These are phyloP conservation scores for Acanthococcus lagerstroemiae DNA, from an alignment of 2,888 invertebrate genomes.

Conservation along the genomic window DNA sequence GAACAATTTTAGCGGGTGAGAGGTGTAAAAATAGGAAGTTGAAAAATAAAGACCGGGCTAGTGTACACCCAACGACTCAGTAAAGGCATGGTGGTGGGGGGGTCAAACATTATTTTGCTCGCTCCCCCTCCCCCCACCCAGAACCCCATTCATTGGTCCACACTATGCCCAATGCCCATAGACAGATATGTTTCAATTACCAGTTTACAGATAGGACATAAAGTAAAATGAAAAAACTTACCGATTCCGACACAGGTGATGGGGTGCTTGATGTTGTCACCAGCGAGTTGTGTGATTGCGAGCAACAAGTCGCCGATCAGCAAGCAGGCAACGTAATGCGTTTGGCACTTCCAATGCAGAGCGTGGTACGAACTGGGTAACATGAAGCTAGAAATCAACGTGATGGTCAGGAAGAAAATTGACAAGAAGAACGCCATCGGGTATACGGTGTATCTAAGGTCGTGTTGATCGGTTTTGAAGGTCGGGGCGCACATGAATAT, in stretches of 20 bases:
- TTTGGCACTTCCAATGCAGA: constrained; percentile 80
- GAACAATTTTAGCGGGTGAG: too few relatives aligned
- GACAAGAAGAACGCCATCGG: constrained; percentile 69
- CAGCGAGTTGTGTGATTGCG: constrained; percentile 64
- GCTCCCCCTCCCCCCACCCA: too few relatives aligned
- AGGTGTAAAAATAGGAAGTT: too few relatives aligned
- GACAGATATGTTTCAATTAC: too few relatives aligned
- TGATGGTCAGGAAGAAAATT: constrained; percentile 69
- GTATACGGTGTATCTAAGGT: constrained; percentile 59
- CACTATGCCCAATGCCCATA: too few relatives aligned
- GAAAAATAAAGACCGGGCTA: too few relatives aligned
- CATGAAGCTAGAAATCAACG: constrained; percentile 65
- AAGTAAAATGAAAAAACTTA: constrained; percentile 48
- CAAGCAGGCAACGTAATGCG: constrained; percentile 73
- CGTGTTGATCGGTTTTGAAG: constrained; percentile 36
- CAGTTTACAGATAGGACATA: too few relatives aligned
- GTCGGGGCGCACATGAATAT: constrained; percentile 49
- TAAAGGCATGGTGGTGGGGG: too few relatives aligned
- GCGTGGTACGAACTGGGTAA: constrained; percentile 75
- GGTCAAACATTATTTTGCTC: too few relatives aligned
- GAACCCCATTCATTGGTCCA: too few relatives aligned
- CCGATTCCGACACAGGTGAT: constrained; percentile 48
- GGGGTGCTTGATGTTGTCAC: constrained; percentile 41
- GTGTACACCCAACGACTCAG: too few relatives aligned
- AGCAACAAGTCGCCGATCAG: constrained; percentile 69